Evolutionary conservation across 2,797 vertebrate species (phyloP), one percentile per base, ranked within the genome.

Genomic region (Adelosebastes latens): DNA sequence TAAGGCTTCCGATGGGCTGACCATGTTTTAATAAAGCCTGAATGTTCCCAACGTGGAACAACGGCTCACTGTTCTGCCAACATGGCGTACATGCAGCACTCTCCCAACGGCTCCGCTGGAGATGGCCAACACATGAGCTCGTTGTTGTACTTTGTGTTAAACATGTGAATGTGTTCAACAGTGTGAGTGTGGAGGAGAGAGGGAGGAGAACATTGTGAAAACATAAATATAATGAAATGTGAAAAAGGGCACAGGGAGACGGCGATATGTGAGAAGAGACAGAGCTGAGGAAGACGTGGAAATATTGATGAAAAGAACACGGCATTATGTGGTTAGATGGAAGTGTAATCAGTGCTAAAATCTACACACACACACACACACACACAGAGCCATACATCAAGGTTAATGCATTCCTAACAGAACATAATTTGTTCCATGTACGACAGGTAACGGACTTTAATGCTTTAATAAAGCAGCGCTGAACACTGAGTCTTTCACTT

Each of bases 391-490:
- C 34, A 72, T 81, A 81, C 72, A 87, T 92, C 85, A 90, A 87
- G 88, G 87, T 92, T 91, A 90, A 92, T 90, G 79, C 68, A 73
- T 89, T 88, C 79, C 84, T 89, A 89, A 89, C 83, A 81, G 87
- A 87, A 83, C 84, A 83, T 84, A 68, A 90, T 92, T 90, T 91
- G 84, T 85, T 90, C 76, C 72, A 32, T 85, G 86, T 88, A 77
- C 18, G 83, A 84, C 91, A 90, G 87, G 83, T 82, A 90, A 86
- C 77, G 52, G 71, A 88, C 85, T 83, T 82, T 87, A 92, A 88
- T 88, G 85, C 89, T 91, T 92, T 90, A 89, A 90, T 93, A 93
- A 89, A 88, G 85, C 79, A 29, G 64, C 6, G 27, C 80, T n/a
- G 79, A 91, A 92, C 88, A 87, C 83, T 10, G 77, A 83, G 69